A percentile compares a stretch with the other conserved stretches of the same genome.
Evolutionary conservation across 2,797 vertebrate species (phyloP).

Genomic region (Catostomus latipinnis): DNA sequence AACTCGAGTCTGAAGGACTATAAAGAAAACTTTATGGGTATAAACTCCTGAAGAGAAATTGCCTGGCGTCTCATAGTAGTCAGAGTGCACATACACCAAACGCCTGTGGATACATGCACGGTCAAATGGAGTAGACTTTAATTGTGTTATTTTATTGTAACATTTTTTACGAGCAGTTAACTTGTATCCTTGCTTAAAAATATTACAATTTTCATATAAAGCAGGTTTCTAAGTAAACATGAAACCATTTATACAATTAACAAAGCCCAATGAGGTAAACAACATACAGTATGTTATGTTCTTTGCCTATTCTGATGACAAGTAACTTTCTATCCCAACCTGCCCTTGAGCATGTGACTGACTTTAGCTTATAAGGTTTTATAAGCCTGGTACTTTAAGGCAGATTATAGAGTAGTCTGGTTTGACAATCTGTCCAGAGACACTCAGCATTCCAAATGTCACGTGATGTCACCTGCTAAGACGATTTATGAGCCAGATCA

Average conservation of each 20-base stretch:
- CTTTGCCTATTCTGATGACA: background rate
- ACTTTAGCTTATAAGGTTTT: slow-evolving; percentile 55
- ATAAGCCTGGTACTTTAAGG: slow-evolving; percentile 64
- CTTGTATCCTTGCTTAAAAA: background rate
- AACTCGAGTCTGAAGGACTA: no score
- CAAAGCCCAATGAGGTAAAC: background rate
- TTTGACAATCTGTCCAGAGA: slow-evolving; percentile 68
- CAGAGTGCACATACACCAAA: no score
- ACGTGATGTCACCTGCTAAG: slow-evolving; percentile 57
- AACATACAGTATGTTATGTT: background rate
- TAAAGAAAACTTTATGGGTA: no score
- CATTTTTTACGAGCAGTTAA: background rate
- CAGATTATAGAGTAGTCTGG: slow-evolving; percentile 73
- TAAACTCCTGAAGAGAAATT: no score
- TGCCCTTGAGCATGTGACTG: slow-evolving; percentile 61
- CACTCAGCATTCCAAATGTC: slow-evolving; percentile 57
- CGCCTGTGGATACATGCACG: no score
- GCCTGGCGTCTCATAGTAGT: no score
- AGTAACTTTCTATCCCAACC: slow-evolving; percentile 27
- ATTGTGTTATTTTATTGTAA: no score
- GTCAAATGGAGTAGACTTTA: no score
- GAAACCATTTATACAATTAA: background rate
- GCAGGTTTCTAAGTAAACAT: background rate
- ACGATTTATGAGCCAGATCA: slow-evolving; percentile 55
- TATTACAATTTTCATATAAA: no score